These are phyloP conservation scores for Apantesis nais DNA, from an alignment of 2,888 invertebrate genomes.

Conservation along the genomic window DNA sequence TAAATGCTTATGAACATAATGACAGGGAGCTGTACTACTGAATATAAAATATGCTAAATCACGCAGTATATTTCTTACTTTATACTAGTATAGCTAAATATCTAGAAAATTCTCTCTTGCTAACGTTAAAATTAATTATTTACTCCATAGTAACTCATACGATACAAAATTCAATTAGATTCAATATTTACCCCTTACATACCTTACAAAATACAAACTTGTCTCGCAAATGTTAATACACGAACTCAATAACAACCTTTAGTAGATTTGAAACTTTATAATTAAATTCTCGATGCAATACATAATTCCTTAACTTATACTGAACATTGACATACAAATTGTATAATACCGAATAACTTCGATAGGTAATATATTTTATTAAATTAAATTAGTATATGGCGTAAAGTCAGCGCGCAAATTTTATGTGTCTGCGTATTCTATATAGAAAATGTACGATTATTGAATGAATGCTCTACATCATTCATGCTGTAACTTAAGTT, in stretches of 20 bases:
- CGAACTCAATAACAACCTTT: slow-evolving; percentile 8
- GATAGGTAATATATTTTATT: neutral
- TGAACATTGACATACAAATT: slow-evolving; percentile 17
- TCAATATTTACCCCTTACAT: neutral
- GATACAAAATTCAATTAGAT: neutral
- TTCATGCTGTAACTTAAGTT: neutral
- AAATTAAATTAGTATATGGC: neutral
- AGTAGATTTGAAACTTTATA: slow-evolving; percentile 27
- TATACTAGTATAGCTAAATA: no score
- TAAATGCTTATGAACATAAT: no score
- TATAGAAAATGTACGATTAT: neutral
- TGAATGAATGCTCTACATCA: neutral
- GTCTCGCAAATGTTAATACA: slow-evolving; percentile 9
- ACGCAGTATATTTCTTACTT: no score
- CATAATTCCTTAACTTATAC: slow-evolving; percentile 22
- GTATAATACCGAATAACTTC: slow-evolving; percentile 25
- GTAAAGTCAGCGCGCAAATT: slow-evolving; percentile 3
- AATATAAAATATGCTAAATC: no score
- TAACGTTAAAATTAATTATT: no score
- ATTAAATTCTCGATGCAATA: slow-evolving; percentile 33
- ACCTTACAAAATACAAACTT: neutral
- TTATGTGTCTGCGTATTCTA: neutral
- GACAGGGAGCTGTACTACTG: no score
- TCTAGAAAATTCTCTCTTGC: no score
- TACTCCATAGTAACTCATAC: neutral